A percentile compares a stretch with the other conserved stretches of the same genome.
These are phyloP conservation scores for Saccostrea cuccullata DNA, from an alignment of 1,140 invertebrate species.

Conservation along the genomic window DNA sequence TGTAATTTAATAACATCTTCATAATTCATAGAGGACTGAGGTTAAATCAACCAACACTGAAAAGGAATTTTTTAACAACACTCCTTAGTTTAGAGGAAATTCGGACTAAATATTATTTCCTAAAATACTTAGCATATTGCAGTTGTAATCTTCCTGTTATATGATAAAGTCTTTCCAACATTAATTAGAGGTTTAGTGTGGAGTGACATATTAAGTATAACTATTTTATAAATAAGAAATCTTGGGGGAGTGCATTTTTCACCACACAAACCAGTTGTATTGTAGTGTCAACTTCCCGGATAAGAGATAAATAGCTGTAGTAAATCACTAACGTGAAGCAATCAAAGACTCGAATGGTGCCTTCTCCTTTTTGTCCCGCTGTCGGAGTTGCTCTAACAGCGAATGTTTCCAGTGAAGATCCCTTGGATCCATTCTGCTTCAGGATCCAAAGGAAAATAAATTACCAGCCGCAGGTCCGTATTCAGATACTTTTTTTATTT, in stretches of 20 bases:
- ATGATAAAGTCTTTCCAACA: neutral
- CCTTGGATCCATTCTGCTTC: constrained; percentile 33
- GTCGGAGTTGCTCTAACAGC: constrained; percentile 62
- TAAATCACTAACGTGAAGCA: constrained; percentile 66
- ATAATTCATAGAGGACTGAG: neutral
- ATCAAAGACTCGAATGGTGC: constrained; percentile 65
- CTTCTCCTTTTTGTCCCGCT: constrained; percentile 67
- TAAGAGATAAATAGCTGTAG: neutral
- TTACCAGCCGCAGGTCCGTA: neutral
- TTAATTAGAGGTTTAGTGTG: neutral
- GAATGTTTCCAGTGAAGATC: constrained; percentile 63
- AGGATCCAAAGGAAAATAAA: constrained; percentile 26
- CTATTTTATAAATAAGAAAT: neutral
- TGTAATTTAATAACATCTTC: constrained; percentile 77
- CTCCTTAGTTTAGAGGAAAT: neutral
- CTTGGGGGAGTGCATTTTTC: neutral
- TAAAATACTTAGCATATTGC: neutral
- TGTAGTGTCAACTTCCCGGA: too few relatives aligned
- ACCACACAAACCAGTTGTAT: too few relatives aligned
- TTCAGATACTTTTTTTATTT: neutral
- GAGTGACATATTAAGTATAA: neutral
- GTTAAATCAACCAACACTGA: neutral
- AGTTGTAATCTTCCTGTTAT: neutral
- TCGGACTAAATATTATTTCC: neutral
- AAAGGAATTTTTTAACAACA: neutral